Percentiles rank a stretch among this genome's conserved stretches.
Conservation (phyloP, 2,797 vertebrate species). For the Trichosurus vulpecula region DNA sequence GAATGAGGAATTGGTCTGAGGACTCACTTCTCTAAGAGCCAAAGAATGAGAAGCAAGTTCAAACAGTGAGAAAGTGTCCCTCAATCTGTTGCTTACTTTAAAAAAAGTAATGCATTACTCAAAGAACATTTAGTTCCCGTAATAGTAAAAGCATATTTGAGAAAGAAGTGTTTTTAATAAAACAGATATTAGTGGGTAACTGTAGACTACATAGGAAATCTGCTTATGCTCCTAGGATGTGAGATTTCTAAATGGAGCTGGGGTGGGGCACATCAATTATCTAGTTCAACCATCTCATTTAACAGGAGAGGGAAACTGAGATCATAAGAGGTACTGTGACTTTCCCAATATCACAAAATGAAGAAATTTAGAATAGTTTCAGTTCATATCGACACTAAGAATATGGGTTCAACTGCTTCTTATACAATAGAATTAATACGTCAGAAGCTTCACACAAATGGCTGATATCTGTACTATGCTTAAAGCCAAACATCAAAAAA, state of each 20-base stretch:
- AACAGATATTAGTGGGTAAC: slow-evolving; percentile 13
- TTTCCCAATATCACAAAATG: not conserved
- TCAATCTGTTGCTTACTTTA: slow-evolving; percentile 44
- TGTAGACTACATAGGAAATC: slow-evolving; percentile 19
- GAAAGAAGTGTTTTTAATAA: not conserved
- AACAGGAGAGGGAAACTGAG: not conserved
- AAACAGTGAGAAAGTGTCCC: slow-evolving; percentile 5
- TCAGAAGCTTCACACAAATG: not conserved
- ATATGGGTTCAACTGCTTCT: not conserved
- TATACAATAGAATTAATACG: not conserved
- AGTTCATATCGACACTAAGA: not conserved
- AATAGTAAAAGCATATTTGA: slow-evolving; percentile 12
- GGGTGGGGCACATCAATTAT: not conserved
- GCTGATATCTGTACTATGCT: not conserved
- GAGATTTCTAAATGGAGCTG: not conserved
- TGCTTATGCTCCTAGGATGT: not conserved
- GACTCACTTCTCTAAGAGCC: slow-evolving; percentile 32
- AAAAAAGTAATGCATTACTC: not conserved
- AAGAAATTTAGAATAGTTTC: not conserved
- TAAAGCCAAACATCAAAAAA: not conserved
- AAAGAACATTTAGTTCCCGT: slow-evolving; percentile 16
- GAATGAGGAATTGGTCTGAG: slow-evolving; percentile 26
- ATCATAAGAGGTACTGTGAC: not conserved
- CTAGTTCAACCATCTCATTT: not conserved
- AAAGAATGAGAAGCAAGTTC: slow-evolving; percentile 33